Percentiles rank a stretch among this genome's conserved stretches.
Conservation (phyloP, 1,140 invertebrate species). For the Drosophila pruinosa region DNA sequence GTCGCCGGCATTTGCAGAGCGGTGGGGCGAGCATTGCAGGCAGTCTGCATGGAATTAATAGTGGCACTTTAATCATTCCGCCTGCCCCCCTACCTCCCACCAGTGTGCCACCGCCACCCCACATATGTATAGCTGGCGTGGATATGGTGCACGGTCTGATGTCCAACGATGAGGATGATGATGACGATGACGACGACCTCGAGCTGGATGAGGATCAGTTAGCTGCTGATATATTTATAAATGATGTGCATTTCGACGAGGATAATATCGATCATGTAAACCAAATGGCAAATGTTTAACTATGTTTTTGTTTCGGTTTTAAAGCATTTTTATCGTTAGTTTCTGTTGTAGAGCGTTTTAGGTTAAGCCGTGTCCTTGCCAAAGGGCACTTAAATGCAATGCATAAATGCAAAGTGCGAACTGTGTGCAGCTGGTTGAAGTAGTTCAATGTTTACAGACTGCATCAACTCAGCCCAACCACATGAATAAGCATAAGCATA, state of each 20-base stretch:
- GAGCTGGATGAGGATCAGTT: constrained; percentile 70
- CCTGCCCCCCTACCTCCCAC: constrained; percentile 80
- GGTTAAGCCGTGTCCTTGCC: constrained; percentile 51
- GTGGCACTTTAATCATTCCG: constrained; percentile 76
- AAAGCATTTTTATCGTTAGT: constrained; percentile 69
- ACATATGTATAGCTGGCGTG: constrained; percentile 79
- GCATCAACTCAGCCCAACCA: constrained; percentile 3
- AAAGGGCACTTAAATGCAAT: constrained; percentile 34
- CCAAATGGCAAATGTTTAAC: constrained; percentile 82
- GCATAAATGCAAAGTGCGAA: constrained; percentile 18
- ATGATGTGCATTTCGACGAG: constrained; percentile 81
- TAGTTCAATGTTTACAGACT: constrained; percentile 27
- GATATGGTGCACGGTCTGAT: constrained; percentile 68
- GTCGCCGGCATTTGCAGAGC: constrained; percentile 80
- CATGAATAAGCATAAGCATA: neutral
- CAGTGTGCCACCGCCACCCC: constrained; percentile 78
- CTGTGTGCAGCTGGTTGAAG: constrained; percentile 2
- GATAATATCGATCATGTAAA: constrained; percentile 76
- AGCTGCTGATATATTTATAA: constrained; percentile 76
- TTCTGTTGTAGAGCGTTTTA: constrained; percentile 69
- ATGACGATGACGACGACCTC: constrained; percentile 69
- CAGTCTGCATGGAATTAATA: constrained; percentile 81
- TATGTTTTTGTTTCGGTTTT: constrained; percentile 47
- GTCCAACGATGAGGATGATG: constrained; percentile 72
- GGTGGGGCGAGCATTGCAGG: constrained; percentile 81